Evolutionary conservation across 1,140 invertebrate genomes (phyloP), one percentile per base, ranked within the genome.

Genomic region (Solenopsis invicta): DNA sequence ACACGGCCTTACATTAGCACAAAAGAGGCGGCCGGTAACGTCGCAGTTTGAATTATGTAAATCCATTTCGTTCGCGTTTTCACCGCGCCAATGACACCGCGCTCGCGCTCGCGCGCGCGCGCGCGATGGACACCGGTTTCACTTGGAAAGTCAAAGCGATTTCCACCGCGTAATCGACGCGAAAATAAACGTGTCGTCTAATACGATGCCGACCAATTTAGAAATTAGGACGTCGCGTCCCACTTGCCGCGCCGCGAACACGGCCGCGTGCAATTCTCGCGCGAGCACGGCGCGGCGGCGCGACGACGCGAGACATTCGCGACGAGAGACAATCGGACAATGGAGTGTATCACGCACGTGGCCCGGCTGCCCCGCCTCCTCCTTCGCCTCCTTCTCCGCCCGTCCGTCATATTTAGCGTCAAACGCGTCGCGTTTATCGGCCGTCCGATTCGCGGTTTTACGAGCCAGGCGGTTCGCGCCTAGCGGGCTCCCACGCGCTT

Each of bases 121-220:
- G 45, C 37, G 67, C 69, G 24, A 52, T n/a, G 37, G 37, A 8
- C 66, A 21, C 52, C 13, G 75, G 29, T 86, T 86, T 86, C 84
- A 86, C 84, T 86, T 86, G 84, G 84, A 86, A 86, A 86, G 84
- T 81, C 76, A 66, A 67, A 69, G 48, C 80, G 67, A 84, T 84
- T 84, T 74, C 69, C 80, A 74, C 21, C 54, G 54, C 67, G 69
- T 84, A 74, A 84, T 74, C 80, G 21, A 21, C 50, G 50, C 54
- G 62, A 74, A 61, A 84, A 74, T 84, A 84, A 84, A 84, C 80
- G 67, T 59, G 67, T 41, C 67, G 67, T 74, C 80, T n/a, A 41
- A 84, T 52, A 45, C 37, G 37, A 69, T 48, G 66, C 45, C 62
- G 64, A 48, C 41, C 80, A 84, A 84, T 84, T 84, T 84, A 84